Evolutionary conservation across 2,888 invertebrate genomes (phyloP).

Genomic region (Entomobrya multifasciata): DNA sequence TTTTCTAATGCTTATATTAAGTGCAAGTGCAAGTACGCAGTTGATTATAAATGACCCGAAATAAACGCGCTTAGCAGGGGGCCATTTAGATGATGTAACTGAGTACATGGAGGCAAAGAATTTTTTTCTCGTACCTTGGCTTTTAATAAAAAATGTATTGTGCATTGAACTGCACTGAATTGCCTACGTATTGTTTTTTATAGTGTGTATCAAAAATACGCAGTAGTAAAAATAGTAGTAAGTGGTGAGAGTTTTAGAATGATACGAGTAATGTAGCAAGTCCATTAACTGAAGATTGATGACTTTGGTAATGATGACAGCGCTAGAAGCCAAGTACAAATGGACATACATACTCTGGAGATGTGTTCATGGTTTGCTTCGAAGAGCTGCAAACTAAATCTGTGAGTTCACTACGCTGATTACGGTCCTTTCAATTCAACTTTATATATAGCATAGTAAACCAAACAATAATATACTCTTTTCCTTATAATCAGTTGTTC

Average conservation of each 20-base stretch:
- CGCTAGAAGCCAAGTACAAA: background rate
- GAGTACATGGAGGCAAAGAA: too few relatives aligned
- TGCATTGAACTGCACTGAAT: slow-evolving; percentile 13
- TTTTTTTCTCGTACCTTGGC: background rate
- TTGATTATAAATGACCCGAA: slow-evolving; percentile 48
- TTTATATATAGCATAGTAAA: background rate
- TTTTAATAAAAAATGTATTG: background rate
- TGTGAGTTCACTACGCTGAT: background rate
- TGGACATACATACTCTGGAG: slow-evolving; percentile 33
- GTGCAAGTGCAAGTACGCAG: slow-evolving; percentile 1
- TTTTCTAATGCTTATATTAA: slow-evolving; percentile 9
- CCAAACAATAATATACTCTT: background rate
- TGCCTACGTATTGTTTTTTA: background rate
- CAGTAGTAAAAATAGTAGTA: background rate
- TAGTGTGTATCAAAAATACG: background rate
- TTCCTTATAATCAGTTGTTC: too few relatives aligned
- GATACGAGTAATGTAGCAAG: slow-evolving; percentile 49
- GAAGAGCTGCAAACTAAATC: background rate
- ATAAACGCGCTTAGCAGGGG: slow-evolving; percentile 56
- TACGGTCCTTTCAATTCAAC: background rate
- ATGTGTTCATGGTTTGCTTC: slow-evolving; percentile 7
- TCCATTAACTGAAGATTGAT: slow-evolving; percentile 63
- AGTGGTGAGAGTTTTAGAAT: slow-evolving; percentile 11
- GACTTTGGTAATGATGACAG: slow-evolving; percentile 57
- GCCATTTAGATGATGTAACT: background rate